These are phyloP conservation scores for Standfussiana lucernea DNA, from an alignment of 2,888 invertebrate genomes.

Conservation along the genomic window DNA sequence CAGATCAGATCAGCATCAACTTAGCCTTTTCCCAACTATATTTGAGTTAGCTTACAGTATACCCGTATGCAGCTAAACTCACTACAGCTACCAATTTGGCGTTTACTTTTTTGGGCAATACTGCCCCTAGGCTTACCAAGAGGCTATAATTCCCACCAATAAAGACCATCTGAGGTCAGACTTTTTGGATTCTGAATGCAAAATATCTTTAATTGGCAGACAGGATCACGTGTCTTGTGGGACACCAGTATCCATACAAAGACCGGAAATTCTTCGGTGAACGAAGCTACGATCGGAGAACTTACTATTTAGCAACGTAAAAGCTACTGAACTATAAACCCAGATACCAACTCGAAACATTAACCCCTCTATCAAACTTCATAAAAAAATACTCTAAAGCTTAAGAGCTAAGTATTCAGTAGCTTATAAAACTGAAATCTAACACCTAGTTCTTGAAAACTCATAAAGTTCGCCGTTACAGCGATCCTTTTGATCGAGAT, in stretches of 20 bases:
- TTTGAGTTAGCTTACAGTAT: neutral
- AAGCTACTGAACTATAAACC: slow-evolving; percentile 11
- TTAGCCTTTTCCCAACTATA: neutral
- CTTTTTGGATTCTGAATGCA: neutral
- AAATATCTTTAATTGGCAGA: neutral
- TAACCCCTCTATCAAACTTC: slow-evolving; percentile 3
- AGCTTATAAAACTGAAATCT: slow-evolving; percentile 54
- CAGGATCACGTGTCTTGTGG: neutral
- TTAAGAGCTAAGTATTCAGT: slow-evolving; percentile 23
- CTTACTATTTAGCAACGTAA: neutral
- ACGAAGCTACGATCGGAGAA: neutral
- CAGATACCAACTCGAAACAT: neutral
- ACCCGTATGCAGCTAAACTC: neutral
- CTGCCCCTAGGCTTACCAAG: neutral
- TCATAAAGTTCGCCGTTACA: slow-evolving; percentile 56
- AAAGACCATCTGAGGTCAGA: neutral
- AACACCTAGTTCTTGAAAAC: slow-evolving; percentile 55
- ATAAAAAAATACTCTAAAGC: slow-evolving; percentile 35
- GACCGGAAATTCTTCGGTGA: neutral
- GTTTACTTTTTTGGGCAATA: no score
- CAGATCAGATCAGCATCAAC: neutral
- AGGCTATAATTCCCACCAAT: no score
- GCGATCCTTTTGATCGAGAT: slow-evolving; percentile 62
- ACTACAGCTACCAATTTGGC: no score
- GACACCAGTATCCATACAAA: neutral